Evolutionary conservation across 2,113 vertebrate species (phyloP), one percentile per base, ranked within the genome.

Genomic region (Pao palembangensis): DNA sequence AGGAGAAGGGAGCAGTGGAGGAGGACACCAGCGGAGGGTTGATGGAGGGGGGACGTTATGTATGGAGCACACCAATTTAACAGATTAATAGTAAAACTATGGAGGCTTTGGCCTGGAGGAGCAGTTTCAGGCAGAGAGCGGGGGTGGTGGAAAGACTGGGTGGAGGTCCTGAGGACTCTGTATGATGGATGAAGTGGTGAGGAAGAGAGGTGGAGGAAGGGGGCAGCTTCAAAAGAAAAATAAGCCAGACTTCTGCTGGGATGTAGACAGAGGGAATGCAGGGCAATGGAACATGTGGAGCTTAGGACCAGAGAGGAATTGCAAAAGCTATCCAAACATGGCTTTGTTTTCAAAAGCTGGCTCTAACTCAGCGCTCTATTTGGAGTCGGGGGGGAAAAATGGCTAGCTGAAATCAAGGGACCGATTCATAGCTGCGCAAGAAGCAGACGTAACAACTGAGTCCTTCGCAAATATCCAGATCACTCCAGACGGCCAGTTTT

Each of bases 111-210:
- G 62, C 65, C 67, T 16, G 44, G 38, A 69, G 70, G 57, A 64
- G 46, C 51, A 1, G 3, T 61, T 69, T 73, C 38, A 59, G 58
- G 55, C 53, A 50, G n/a, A 10, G 55, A 67, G 55, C 61, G 56
- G 71, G 70, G 69, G 64, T 47, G 52, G 61, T 55, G 67, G 65
- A 28, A 7, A 55, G 48, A 51, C 53, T 1, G 76, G 65, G 57
- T 54, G 71, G 67, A 75, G 76, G 57, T 53, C 71, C 64, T 63
- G 67, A 18, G 67, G 61, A 69, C 67, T 48, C 66, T 56, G 44
- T 73, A 75, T 87, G 88, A 88, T 88, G 84, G 82, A 88, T 88
- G 81, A 76, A 78, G 65, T 71, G 61, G 49, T 61, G 79, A 68
- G 71, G 64, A 75, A 63, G 50, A 58, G 56, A 51, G 53, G 50